A percentile compares a stretch with the other conserved stretches of the same genome.
Evolutionary conservation across 2,888 invertebrate species (phyloP).

Genomic region (Metacarcinus magister): DNA sequence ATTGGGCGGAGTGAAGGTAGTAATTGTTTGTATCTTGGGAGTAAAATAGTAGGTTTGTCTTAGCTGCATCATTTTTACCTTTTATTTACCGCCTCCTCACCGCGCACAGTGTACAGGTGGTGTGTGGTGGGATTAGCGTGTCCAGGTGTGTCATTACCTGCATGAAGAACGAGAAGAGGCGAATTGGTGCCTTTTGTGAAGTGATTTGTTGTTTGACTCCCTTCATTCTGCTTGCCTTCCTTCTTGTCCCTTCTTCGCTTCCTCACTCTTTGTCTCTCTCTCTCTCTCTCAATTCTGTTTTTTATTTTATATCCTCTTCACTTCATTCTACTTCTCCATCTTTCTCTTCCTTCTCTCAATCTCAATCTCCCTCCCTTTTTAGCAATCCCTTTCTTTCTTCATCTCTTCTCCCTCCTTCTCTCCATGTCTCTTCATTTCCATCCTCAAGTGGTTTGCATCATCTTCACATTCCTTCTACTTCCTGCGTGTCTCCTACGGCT

Average conservation of each 20-base stretch:
- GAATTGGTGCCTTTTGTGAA: background rate
- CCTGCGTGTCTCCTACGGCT: too few species aligned
- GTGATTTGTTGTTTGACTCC: background rate
- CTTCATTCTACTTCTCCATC: background rate
- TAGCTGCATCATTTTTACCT: background rate
- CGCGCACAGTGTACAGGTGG: constrained; percentile 4
- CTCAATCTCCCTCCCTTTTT: background rate
- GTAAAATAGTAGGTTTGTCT: background rate
- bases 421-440: too few species aligned
- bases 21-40: background rate
- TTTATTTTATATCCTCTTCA: background rate
- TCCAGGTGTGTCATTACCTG: constrained; percentile 9
- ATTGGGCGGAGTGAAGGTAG: background rate
- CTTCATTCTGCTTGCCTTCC: background rate
- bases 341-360: background rate
- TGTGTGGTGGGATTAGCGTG: background rate
- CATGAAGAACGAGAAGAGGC: background rate
- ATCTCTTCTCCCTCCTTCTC: background rate
- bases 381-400: background rate
- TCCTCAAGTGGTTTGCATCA: background rate
- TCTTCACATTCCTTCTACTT: too few species aligned
- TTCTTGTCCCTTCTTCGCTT: background rate
- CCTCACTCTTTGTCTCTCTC: background rate
- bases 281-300: background rate
- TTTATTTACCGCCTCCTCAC: background rate